Evolutionary conservation across 1,140 invertebrate species (phyloP), one percentile per base, ranked within the genome.

Genomic region (Nylanderia fulva): DNA sequence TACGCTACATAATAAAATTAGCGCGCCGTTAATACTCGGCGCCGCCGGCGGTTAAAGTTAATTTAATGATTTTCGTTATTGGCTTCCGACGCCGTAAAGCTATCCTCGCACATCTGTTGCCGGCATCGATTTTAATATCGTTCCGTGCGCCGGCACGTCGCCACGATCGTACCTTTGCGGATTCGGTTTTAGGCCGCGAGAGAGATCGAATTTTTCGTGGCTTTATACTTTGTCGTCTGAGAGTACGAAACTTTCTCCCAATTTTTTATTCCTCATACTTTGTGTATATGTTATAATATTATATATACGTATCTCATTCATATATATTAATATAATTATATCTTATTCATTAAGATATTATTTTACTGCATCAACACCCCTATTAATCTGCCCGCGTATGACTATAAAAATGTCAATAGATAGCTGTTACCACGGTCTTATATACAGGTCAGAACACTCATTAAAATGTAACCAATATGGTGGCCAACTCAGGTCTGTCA

Each of bases 31-130:
- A 94, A 93, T 92, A 93, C 85, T 85, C 56, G 60, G 80, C 66
- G 85, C 66, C 86, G 80, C 87, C 90, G 86, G 88, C 66, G 86
- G 85, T 86, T 90, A 91, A 88, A 86, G 88, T 85, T 94, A 93
- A 94, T 94, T 94, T 94, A 93, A 94, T 92, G 93, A 93, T 93
- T 94, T 94, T 91, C 93, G 91, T 94, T 94, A 94, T 94, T 94
- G 91, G 92, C 85, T 85, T 48, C 82, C 84, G 85, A 61, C 85
- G 84, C 88, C 91, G 90, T 94, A 94, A 94, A 94, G 88, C 93
- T 93, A 93, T 93, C 93, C 69, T 69, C 68, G 88, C 89, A 93
- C 93, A 94, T 94, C 93, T 94, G 93, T 94, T 94, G 91, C 93
- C 92, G 77, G 82, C 92, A 92, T 93, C 93, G 93, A 94, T 94